phyloP scores from a whole-genome alignment of 2,797 vertebrate species.

The Protosalanx chinensis region DNA sequence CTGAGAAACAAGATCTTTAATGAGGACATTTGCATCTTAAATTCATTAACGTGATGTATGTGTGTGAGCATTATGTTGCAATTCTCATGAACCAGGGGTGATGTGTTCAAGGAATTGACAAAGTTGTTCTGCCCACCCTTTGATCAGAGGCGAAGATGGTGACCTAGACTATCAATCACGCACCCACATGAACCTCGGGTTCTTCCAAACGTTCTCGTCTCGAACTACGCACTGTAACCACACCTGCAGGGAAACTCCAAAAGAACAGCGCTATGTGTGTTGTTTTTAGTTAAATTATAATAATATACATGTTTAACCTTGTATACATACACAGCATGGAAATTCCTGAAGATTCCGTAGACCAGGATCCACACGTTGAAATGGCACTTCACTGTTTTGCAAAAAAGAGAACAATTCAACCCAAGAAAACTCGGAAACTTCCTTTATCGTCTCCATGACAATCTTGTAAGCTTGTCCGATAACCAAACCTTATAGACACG shows the following conservation, averaged over 20 bases:
- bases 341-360: no score
- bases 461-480: slow-evolving; percentile 16
- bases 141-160: slow-evolving; percentile 38
- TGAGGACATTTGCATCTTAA: slow-evolving; percentile 93
- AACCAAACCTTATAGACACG: slow-evolving; percentile 53
- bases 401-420: no score
- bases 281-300: neutral
- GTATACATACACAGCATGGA: no score
- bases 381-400: no score
- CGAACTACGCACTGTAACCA: slow-evolving; percentile 33
- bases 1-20: slow-evolving; percentile 73
- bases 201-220: slow-evolving; percentile 30
- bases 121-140: slow-evolving; percentile 51
- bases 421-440: no score
- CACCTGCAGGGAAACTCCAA: neutral
- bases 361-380: no score
- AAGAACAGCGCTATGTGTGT: neutral
- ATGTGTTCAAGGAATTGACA: slow-evolving; percentile 58
- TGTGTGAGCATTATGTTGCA: slow-evolving; percentile 62
- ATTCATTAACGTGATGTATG: slow-evolving; percentile 90
- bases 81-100: slow-evolving; percentile 56
- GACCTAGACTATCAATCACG: slow-evolving; percentile 51
- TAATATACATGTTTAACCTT: no score
- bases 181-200: slow-evolving; percentile 30
- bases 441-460: no score